Evolutionary conservation across 2,113 vertebrate species (phyloP), one percentile per base, ranked within the genome.

Genomic region (Nyctereutes procyonoides): DNA sequence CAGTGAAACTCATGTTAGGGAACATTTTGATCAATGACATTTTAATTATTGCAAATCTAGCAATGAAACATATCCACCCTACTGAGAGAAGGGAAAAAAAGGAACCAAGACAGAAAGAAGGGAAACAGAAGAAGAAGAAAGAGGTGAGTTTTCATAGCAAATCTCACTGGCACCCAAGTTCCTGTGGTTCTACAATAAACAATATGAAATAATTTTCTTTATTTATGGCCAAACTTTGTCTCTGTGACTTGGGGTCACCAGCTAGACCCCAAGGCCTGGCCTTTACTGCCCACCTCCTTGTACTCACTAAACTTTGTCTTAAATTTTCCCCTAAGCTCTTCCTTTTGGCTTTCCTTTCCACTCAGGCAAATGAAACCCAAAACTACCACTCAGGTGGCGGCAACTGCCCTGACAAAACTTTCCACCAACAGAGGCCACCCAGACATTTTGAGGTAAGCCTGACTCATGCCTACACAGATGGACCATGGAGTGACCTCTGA

Each of bases 181-280:
- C 93, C 28, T n/a, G 67, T 74, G 73, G 93, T 93, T 91, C 93
- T 60, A 97, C 69, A 53, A 38, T 17, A 82, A 71, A 43, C 8
- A 58, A 95, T 86, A 94, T 92, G 93, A 95, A 96, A 38, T 94
- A 69, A 95, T 73, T 95, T 88, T 97, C 97, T 87, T 73, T 79
- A 92, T 95, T 96, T 74, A 90, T 97, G 65, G 19, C 38, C 93
- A 84, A 51, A 30, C 58, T 97, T 92, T 96, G 56, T 94, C 90
- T 24, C 62, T 8, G n/a, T n/a, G 69, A 92, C 60, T n/a, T n/a
- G 92, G 32, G 30, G 13, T 65, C 63, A 65, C 63, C 30, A 65
- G 28, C 12, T 28, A 30, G 28, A 65, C 26, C 5, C 28, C 63
- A 32, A 65, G 28, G 15, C 28, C 28, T 5, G 13, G 28, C 28